These are phyloP conservation scores for Poecilia wingei DNA, from an alignment of 2,797 vertebrate genomes.

Conservation along the genomic window DNA sequence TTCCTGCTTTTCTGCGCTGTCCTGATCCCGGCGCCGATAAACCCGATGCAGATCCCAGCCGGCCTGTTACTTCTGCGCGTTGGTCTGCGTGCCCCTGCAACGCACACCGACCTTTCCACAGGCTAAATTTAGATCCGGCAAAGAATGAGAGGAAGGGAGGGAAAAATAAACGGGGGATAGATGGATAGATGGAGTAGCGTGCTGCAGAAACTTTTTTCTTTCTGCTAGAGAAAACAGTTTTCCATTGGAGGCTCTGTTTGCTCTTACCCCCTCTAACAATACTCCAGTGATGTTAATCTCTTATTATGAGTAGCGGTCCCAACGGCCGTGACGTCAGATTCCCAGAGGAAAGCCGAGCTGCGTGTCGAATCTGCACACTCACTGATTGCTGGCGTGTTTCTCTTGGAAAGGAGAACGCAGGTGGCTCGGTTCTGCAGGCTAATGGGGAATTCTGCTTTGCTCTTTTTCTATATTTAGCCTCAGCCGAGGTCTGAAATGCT, in stretches of 20 bases:
- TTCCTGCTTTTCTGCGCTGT: conserved; percentile 68
- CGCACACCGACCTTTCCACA: conserved; percentile 76
- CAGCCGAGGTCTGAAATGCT: conserved; percentile 53
- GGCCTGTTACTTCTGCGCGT: conserved; percentile 35
- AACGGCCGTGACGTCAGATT: conserved; percentile 61
- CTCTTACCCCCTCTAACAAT: conserved; percentile 66
- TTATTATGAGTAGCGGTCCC: conserved; percentile 48
- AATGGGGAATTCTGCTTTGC: conserved; percentile 55
- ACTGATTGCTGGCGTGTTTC: conserved; percentile 59
- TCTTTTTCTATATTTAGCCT: conserved; percentile 59
- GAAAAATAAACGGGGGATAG: conserved; percentile 64
- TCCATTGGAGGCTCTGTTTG: conserved; percentile 56
- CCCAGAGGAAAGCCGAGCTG: conserved; percentile 52
- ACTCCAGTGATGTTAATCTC: conserved; percentile 65
- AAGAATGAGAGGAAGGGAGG: conserved; percentile 84
- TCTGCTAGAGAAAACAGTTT: conserved; percentile 32
- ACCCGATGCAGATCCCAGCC: conserved; percentile 40
- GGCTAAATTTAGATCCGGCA: conserved; percentile 77
- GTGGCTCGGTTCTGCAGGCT: conserved; percentile 56
- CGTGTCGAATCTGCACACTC: conserved; percentile 29
- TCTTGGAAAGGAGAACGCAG: conserved; percentile 67
- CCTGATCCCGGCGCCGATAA: conserved; percentile 60
- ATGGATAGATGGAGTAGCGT: conserved; percentile 64
- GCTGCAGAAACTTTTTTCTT: conserved; percentile 49
- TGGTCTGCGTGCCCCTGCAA: conserved; percentile 60